Evolutionary conservation across 2,888 invertebrate genomes (phyloP), one percentile per base, ranked within the genome.

Genomic region (Pheosia tremula): DNA sequence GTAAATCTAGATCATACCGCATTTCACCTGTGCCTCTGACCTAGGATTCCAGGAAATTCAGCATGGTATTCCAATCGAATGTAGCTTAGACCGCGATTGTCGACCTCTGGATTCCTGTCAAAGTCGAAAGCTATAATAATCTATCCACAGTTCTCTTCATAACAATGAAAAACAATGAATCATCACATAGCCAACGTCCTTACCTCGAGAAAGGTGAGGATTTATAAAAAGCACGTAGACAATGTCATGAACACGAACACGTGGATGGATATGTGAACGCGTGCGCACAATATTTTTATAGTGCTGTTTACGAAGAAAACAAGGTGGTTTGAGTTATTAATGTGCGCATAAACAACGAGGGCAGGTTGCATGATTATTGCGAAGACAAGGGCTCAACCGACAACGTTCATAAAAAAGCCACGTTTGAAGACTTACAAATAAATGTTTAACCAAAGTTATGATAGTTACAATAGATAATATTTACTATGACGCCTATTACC

Each of bases 251-350:
- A 5, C 39, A 41, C 41, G 13, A 41, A 24, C 56, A 56, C 56
- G 56, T 56, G 56, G 56, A 41, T 41, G 41, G 7, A 24, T 1
- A 24, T 9, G 7, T 1, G 11, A 56, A 24, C 37, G 36, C 53
- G 53, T 37, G 53, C 37, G 37, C 53, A 53, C 38, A 53, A 37
- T 37, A 53, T 37, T 53, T 37, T 53, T 53, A 53, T 53, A 53
- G 41, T 13, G 39, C 24, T 56, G 56, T 56, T 56, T 56, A 41
- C 56, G 56, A 11, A 37, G 53, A 36, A 11, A 53, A 53, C 53
- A 53, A 53, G 53, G 53, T 38, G 53, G 36, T 53, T 5, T 37
- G 53, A 4, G 9, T 50, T 50, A 13, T 8, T 53, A 53, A 37
- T 11, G 53, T 37, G 8, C 8, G 37, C 8, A 53, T 36, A 5